phyloP scores from a whole-genome alignment of 2,113 vertebrate species.

The Calypte anna region DNA sequence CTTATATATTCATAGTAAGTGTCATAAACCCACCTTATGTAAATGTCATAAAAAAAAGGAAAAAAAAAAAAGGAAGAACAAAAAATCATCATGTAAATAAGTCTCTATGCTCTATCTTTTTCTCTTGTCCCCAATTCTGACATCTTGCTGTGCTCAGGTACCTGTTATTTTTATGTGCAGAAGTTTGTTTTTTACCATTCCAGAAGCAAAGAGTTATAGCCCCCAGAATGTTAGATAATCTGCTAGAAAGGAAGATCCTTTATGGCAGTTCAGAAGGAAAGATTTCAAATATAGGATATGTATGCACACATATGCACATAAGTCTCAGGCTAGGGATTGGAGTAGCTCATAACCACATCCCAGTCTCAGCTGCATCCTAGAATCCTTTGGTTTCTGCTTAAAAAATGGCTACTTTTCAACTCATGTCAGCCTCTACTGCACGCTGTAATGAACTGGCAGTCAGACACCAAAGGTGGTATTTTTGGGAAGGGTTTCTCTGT shows the following conservation, averaged over 20 bases:
- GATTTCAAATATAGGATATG: not conserved
- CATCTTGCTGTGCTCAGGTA: not conserved
- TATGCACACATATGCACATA: not conserved
- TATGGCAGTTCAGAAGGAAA: not conserved
- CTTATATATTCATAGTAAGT: not conserved
- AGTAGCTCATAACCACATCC: not conserved
- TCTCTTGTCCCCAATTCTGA: not conserved
- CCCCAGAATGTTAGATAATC: not conserved
- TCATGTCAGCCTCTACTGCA: not conserved
- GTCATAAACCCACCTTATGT: not conserved
- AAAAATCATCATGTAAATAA: not conserved
- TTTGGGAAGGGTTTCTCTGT: not conserved
- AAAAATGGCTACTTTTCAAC: not conserved
- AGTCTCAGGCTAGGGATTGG: not conserved
- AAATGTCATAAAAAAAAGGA: not conserved
- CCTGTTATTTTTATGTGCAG: not conserved
- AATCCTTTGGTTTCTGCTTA: not conserved
- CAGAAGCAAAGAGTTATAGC: not conserved
- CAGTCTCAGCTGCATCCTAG: not conserved
- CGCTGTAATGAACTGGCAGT: not conserved
- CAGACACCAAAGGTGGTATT: not conserved
- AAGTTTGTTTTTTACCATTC: not conserved
- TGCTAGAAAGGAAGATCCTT: not conserved
- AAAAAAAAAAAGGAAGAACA: not conserved
- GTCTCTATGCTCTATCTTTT: not conserved